Percentiles rank a stretch among this genome's conserved stretches.
Conservation (phyloP, 2,113 vertebrate species). For the Oncorhynchus keta region DNA sequence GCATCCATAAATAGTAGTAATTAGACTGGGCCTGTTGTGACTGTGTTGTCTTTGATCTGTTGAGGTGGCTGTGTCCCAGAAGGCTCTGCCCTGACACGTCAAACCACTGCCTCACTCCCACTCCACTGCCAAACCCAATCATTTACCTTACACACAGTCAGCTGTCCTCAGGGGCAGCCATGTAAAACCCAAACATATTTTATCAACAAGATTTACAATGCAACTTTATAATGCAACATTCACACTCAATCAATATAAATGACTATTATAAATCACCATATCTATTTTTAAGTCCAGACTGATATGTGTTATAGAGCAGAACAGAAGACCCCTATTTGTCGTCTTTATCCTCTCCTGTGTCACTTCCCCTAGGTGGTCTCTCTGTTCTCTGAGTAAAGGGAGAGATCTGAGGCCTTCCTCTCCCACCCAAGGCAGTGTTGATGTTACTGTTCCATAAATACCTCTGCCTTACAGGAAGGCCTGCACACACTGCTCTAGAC, state of each 20-base stretch:
- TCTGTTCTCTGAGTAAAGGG: not conserved
- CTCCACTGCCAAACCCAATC: not conserved
- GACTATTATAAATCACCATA: too few relatives aligned
- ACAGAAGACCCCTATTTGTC: not conserved
- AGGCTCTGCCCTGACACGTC: not conserved
- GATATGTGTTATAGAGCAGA: not conserved
- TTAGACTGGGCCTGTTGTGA: constrained; percentile 2
- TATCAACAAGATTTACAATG: not conserved
- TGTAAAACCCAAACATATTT: not conserved
- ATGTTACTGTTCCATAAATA: constrained; percentile 27
- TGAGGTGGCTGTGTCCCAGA: not conserved
- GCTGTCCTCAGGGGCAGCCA: not conserved
- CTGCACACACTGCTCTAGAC: not conserved
- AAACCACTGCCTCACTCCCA: not conserved
- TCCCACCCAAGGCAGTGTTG: constrained; percentile 14
- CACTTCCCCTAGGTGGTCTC: not conserved
- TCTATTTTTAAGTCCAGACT: not conserved
- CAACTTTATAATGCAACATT: too few relatives aligned
- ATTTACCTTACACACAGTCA: not conserved
- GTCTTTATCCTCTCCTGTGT: not conserved
- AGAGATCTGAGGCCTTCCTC: not conserved
- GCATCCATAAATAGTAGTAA: not conserved
- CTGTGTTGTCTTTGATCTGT: not conserved
- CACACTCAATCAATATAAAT: too few relatives aligned
- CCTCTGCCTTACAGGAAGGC: constrained; percentile 25